A percentile compares a stretch with the other conserved stretches of the same genome.
Evolutionary conservation across 2,797 vertebrate species (phyloP).

Genomic region (Spheniscus humboldti): DNA sequence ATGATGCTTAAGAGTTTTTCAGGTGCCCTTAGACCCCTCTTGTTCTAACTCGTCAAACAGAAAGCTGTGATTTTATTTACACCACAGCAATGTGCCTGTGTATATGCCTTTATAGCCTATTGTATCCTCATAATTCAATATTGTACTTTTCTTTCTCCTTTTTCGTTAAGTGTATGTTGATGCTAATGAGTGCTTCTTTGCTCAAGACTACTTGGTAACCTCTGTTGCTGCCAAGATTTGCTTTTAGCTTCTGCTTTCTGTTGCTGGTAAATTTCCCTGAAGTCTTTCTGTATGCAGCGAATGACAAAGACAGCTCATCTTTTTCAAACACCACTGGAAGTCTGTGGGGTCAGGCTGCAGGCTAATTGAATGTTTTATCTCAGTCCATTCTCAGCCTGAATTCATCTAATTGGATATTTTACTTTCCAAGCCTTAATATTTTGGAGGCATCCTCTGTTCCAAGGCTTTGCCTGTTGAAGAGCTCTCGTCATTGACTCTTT

Average conservation of each 20-base stretch:
- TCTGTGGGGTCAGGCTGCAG: slow-evolving; percentile 47
- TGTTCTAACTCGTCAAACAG: neutral
- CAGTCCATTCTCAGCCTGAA: neutral
- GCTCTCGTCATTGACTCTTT: neutral
- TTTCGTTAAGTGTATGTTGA: neutral
- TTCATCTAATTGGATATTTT: neutral
- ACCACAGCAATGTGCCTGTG: neutral
- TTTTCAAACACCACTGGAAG: slow-evolving; percentile 21
- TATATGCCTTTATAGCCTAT: neutral
- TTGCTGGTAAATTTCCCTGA: neutral
- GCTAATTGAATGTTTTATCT: slow-evolving; percentile 69
- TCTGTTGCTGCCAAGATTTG: neutral
- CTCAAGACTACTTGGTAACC: neutral
- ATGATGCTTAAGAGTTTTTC: neutral
- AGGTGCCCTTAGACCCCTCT: neutral
- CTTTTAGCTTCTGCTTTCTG: slow-evolving; percentile 42
- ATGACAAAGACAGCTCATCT: slow-evolving; percentile 38
- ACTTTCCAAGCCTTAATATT: slow-evolving; percentile 42
- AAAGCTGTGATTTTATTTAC: neutral
- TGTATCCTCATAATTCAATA: neutral
- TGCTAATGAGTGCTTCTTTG: neutral
- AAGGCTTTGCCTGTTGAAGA: neutral
- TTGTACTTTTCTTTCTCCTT: neutral
- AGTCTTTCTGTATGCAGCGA: neutral
- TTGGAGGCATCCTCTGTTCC: neutral